These are phyloP conservation scores for Callyntrura sp. DNA, from an alignment of 2,888 invertebrate genomes.

Conservation along the genomic window DNA sequence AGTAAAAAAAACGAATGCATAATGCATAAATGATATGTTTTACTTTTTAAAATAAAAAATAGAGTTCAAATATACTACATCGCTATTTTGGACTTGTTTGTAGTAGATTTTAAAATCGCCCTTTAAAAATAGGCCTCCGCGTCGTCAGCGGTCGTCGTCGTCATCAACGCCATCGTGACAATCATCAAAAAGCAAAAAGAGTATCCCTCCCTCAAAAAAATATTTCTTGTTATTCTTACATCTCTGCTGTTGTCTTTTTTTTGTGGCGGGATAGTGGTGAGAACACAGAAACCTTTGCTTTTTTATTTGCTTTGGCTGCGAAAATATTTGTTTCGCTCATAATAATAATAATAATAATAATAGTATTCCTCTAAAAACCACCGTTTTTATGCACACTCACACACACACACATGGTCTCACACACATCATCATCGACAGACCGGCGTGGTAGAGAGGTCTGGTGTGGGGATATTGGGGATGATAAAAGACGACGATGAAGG, in stretches of 20 bases:
- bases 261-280: background rate
- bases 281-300: constrained; percentile 9
- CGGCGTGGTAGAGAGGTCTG: background rate
- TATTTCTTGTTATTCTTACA: too few relatives aligned
- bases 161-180: background rate
- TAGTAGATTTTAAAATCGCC: too few relatives aligned
- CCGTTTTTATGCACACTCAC: constrained; percentile 23
- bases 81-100: too few relatives aligned
- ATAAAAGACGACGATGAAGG: constrained; percentile 54
- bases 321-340: constrained; percentile 77
- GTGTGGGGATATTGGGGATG: constrained; percentile 55
- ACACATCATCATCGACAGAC: too few relatives aligned
- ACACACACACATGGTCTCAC: constrained; percentile 47
- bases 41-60: too few relatives aligned
- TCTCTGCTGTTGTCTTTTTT: background rate
- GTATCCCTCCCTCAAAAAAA: background rate
- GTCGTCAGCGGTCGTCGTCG: too few relatives aligned
- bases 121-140: too few relatives aligned
- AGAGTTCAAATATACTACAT: too few relatives aligned
- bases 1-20: too few relatives aligned
- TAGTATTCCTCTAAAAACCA: constrained; percentile 63
- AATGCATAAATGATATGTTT: too few relatives aligned
- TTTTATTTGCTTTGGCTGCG: constrained; percentile 77
- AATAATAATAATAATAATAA: too few relatives aligned
- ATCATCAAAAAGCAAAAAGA: background rate